Evolutionary conservation across 2,888 invertebrate genomes (phyloP).

Genomic region (Trissolcus brochymenae): DNA sequence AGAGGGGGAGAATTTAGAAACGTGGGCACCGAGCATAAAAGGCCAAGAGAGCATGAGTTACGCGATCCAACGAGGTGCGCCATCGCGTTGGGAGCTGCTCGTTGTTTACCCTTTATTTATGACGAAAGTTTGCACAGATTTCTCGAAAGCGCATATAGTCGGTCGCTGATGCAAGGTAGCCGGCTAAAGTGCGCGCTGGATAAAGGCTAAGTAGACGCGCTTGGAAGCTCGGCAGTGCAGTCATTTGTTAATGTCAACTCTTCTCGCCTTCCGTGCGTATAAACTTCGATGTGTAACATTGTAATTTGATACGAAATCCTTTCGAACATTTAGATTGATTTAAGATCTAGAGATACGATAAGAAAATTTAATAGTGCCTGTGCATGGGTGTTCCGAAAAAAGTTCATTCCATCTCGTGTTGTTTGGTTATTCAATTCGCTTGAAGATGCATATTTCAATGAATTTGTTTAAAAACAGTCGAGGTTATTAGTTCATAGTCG

Average conservation of each 20-base stretch:
- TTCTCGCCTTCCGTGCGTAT: conserved; percentile 45
- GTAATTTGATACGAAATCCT: conserved; percentile 25
- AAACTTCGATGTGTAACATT: conserved; percentile 30
- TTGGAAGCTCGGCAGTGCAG: conserved; percentile 63
- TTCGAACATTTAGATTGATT: conserved; percentile 26
- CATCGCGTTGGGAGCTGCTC: conserved; percentile 50
- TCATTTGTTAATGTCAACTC: conserved; percentile 69
- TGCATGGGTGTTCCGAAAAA: too few relatives aligned
- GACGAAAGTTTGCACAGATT: conserved; percentile 74
- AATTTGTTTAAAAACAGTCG: too few relatives aligned
- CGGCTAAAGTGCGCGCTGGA: conserved; percentile 61
- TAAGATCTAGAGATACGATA: conserved; percentile 1
- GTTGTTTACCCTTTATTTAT: conserved; percentile 75
- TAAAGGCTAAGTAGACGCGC: conserved; percentile 52
- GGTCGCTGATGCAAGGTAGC: conserved; percentile 60
- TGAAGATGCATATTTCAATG: too few relatives aligned
- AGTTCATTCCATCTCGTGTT: too few relatives aligned
- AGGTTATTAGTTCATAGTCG: too few relatives aligned
- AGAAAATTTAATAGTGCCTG: too few relatives aligned
- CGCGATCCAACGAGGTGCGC: conserved; percentile 58
- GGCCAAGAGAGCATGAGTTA: conserved; percentile 63
- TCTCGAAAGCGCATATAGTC: conserved; percentile 66
- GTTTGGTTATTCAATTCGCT: too few relatives aligned
- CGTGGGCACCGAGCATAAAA: conserved; percentile 39
- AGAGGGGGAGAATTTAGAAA: conserved; percentile 39